Conservation (phyloP, 2,113 vertebrate species). For the Hippocampus abdominalis region DNA sequence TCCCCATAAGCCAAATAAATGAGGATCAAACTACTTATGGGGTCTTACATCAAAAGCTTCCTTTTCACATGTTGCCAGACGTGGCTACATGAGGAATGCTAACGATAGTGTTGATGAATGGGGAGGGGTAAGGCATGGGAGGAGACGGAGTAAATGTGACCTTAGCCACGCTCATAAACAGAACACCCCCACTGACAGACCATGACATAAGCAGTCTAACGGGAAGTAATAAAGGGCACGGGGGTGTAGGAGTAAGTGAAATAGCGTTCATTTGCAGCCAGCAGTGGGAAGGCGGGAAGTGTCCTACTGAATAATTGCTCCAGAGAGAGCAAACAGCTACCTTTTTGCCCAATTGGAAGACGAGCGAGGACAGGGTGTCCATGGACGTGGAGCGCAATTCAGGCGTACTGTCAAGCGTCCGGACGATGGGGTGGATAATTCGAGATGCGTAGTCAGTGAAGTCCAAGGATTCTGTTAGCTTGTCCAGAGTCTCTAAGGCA, state of each 20-base stretch:
- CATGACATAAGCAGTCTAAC: slow-evolving; percentile 65
- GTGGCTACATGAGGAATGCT: slow-evolving; percentile 21
- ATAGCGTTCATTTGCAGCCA: slow-evolving; percentile 39
- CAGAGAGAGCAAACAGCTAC: slow-evolving; percentile 69
- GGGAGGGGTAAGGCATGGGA: slow-evolving; percentile 6
- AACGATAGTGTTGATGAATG: slow-evolving; percentile 21
- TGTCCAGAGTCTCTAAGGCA: slow-evolving; percentile 91
- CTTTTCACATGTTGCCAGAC: slow-evolving; percentile 34
- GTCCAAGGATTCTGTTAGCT: slow-evolving; percentile 92
- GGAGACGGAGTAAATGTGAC: slow-evolving; percentile 41
- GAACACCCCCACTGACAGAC: slow-evolving; percentile 28
- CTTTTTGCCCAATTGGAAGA: slow-evolving; percentile 98
- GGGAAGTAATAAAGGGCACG: slow-evolving; percentile 59
- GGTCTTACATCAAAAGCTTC: slow-evolving; percentile 47
- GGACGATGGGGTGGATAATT: slow-evolving; percentile 94
- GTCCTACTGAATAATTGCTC: slow-evolving; percentile 32
- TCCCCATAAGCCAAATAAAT: slow-evolving; percentile 37
- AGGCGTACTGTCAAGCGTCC: slow-evolving; percentile 88
- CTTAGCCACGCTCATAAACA: slow-evolving; percentile 63
- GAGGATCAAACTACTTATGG: slow-evolving; percentile 14
- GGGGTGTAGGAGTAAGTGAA: slow-evolving; percentile 12
- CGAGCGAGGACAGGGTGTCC: slow-evolving; percentile 95
- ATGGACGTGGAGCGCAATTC: slow-evolving; percentile 89
- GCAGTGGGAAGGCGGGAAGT: slow-evolving; percentile 30
- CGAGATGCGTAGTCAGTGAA: slow-evolving; percentile 97